Conservation (phyloP, 2,888 invertebrate genomes). For the Stomorhina lunata region DNA sequence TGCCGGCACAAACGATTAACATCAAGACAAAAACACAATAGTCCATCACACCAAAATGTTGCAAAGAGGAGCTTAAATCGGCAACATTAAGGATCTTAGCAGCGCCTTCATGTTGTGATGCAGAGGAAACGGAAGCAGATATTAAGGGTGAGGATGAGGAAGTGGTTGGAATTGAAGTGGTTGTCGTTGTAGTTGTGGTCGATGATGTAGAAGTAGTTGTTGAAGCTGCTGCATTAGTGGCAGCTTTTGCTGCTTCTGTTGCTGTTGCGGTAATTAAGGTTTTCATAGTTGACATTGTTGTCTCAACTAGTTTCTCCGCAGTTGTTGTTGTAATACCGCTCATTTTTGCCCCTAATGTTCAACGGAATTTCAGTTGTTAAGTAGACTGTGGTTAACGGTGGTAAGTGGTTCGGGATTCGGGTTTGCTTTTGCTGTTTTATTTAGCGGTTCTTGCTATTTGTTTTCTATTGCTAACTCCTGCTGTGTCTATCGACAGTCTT, state of each 20-base stretch:
- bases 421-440: not conserved
- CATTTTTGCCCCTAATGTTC: slow-evolving; percentile 19
- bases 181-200: slow-evolving; percentile 15
- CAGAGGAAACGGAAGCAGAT: not conserved
- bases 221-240: not conserved
- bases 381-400: too few species aligned
- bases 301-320: slow-evolving; percentile 57
- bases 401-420: too few species aligned
- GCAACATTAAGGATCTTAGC: slow-evolving; percentile 73
- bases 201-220: not conserved
- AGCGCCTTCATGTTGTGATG: not conserved
- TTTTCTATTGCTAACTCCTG: not conserved
- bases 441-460: not conserved
- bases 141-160: not conserved
- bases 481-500: not conserved
- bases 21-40: slow-evolving; percentile 89
- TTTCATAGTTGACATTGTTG: slow-evolving; percentile 60
- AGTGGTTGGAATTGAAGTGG: not conserved
- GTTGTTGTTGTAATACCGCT: slow-evolving; percentile 52
- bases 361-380: too few species aligned
- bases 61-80: slow-evolving; percentile 81
- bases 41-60: slow-evolving; percentile 86
- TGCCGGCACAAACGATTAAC: slow-evolving; percentile 87
- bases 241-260: slow-evolving; percentile 25
- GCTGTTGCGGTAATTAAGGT: slow-evolving; percentile 36